phyloP scores from a whole-genome alignment of 2,113 vertebrate genomes.

The Seriola aureovittata region DNA sequence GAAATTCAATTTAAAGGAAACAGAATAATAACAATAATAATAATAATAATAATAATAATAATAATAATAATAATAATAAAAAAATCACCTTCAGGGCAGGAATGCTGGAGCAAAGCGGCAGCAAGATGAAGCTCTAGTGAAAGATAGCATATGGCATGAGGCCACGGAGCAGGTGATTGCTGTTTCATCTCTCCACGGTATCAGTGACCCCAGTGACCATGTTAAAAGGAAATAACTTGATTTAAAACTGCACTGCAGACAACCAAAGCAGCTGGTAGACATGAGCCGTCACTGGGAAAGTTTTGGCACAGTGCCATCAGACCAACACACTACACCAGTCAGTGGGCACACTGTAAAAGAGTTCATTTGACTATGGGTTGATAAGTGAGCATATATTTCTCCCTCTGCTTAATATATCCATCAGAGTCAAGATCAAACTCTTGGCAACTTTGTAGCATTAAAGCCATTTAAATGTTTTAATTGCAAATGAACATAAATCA shows the following conservation, averaged over 20 bases:
- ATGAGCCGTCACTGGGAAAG: constrained; percentile 10
- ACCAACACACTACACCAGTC: neutral
- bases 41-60: no score
- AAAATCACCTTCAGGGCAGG: neutral
- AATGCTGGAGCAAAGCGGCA: constrained; percentile 11
- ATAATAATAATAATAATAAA: neutral
- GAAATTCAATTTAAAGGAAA: neutral
- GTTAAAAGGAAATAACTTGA: constrained; percentile 37
- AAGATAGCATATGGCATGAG: constrained; percentile 20
- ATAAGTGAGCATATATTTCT: constrained; percentile 21
- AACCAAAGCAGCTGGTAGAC: constrained; percentile 47
- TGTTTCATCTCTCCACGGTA: constrained; percentile 26
- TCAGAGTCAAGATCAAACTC: neutral
- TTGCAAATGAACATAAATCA: constrained; percentile 9
- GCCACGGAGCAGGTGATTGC: constrained; percentile 33
- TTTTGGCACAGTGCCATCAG: constrained; percentile 40
- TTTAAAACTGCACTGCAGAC: constrained; percentile 34
- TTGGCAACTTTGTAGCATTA: neutral
- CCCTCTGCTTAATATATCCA: neutral
- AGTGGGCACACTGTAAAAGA: constrained; percentile 19
- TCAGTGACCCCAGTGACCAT: neutral
- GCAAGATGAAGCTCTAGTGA: neutral
- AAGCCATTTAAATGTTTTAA: constrained; percentile 10
- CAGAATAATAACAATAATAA: neutral
- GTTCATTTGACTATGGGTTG: neutral